phyloP scores from a whole-genome alignment of 2,113 vertebrate genomes.

The Ondatra zibethicus region DNA sequence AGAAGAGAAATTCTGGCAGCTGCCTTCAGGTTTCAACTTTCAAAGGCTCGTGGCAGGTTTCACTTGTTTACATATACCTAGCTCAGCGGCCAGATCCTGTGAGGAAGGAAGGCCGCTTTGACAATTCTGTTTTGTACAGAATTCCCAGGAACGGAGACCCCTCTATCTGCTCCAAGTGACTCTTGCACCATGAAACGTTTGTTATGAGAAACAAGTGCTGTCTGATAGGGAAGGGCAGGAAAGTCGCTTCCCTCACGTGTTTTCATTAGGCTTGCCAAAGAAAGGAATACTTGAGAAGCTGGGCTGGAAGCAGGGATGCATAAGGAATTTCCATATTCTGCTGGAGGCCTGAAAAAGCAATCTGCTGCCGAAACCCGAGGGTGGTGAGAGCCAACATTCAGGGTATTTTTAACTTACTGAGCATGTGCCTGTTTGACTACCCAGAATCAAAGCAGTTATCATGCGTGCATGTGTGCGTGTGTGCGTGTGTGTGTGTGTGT shows the following conservation, averaged over 20 bases:
- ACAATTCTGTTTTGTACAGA: constrained; percentile 38
- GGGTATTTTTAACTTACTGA: constrained; percentile 60
- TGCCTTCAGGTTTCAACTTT: constrained; percentile 19
- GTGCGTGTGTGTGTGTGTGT: background rate
- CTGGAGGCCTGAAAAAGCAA: constrained; percentile 75
- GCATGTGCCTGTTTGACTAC: constrained; percentile 45
- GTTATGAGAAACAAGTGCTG: constrained; percentile 76
- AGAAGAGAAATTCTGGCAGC: constrained; percentile 3
- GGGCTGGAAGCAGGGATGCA: constrained; percentile 62
- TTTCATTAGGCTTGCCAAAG: constrained; percentile 74
- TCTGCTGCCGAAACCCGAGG: constrained; percentile 74
- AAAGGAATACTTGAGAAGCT: constrained; percentile 72
- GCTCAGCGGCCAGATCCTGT: background rate
- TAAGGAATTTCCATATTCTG: constrained; percentile 76
- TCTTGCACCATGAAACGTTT: constrained; percentile 61
- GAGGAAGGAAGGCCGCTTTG: constrained; percentile 24
- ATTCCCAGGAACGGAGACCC: background rate
- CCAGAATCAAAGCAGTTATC: constrained; percentile 33
- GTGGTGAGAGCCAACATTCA: constrained; percentile 49
- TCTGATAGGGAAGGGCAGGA: constrained; percentile 59
- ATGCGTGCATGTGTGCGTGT: background rate
- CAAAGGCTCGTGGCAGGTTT: background rate
- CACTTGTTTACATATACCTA: background rate
- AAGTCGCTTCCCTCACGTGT: constrained; percentile 74
- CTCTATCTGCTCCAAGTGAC: constrained; percentile 50